Conservation (phyloP, 2,797 vertebrate species). For the Anguilla anguilla region DNA sequence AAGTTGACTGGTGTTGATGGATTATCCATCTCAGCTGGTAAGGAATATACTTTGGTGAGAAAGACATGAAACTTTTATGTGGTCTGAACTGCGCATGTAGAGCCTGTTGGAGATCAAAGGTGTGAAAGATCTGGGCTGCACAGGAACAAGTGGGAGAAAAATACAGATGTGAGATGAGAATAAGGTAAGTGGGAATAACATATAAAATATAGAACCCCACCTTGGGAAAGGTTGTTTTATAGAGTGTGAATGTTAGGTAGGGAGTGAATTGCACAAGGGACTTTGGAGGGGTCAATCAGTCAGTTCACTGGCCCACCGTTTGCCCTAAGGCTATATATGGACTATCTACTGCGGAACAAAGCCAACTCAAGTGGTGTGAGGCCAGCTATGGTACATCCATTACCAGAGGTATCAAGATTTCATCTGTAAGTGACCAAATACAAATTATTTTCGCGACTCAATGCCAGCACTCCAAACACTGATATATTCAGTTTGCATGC, state of each 20-base stretch:
- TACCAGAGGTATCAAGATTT: not conserved
- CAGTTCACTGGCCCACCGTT: not conserved
- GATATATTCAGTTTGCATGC: constrained; percentile 11
- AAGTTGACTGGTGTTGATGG: not conserved
- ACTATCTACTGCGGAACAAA: not conserved
- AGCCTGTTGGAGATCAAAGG: not conserved
- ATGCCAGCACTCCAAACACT: not conserved
- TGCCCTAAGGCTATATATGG: not conserved
- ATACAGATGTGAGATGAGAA: not conserved
- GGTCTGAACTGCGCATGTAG: not conserved
- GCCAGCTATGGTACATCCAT: not conserved
- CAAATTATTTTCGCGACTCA: constrained; percentile 1
- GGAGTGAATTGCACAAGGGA: not conserved
- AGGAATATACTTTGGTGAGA: not conserved
- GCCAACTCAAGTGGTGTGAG: not conserved
- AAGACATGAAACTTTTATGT: not conserved
- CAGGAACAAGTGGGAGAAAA: not conserved
- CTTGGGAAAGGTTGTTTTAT: not conserved
- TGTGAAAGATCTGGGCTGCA: not conserved
- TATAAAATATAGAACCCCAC: not conserved
- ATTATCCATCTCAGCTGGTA: not conserved
- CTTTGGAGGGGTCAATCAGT: not conserved
- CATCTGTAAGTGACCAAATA: not conserved
- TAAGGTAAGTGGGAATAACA: not conserved
- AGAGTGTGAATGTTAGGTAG: not conserved